Conservation (phyloP, 2,888 invertebrate genomes). For the Drosophila limbata region DNA sequence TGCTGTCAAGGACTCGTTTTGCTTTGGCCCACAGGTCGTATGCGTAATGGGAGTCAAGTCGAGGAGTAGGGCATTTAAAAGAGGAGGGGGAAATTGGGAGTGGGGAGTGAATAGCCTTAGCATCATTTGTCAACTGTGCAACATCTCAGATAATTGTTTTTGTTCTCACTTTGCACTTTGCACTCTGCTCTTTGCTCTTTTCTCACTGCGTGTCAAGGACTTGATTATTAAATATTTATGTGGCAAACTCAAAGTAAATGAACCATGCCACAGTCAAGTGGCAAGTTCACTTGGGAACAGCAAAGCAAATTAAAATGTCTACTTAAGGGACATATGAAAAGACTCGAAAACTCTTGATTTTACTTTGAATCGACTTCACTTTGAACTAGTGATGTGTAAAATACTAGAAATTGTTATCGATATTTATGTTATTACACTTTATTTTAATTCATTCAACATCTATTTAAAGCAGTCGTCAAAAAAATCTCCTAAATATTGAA, state of each 20-base stretch:
- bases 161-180: conserved; percentile 8
- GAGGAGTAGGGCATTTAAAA: neutral
- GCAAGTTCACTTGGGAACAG: conserved; percentile 29
- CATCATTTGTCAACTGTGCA: conserved; percentile 47
- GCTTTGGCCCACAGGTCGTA: conserved; percentile 50
- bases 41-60: conserved; percentile 47
- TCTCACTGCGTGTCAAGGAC: conserved; percentile 57
- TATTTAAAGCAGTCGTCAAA: too few species aligned
- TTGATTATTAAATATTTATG: conserved; percentile 72
- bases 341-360: conserved; percentile 1
- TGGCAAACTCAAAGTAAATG: conserved; percentile 59
- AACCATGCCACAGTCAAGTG: conserved; percentile 38
- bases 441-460: too few species aligned
- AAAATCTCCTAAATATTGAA: too few species aligned
- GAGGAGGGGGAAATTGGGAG: neutral
- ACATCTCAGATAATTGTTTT: conserved; percentile 25
- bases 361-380: conserved; percentile 5
- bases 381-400: conserved; percentile 4
- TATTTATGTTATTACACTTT: too few species aligned
- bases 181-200: neutral
- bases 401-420: too few species aligned
- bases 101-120: conserved; percentile 1
- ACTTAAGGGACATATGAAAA: conserved; percentile 29
- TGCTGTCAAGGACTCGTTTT: conserved; percentile 9
- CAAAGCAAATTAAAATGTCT: conserved; percentile 40